Percentiles rank a stretch among this genome's conserved stretches.
phyloP scores from a whole-genome alignment of 2,888 invertebrate species.

The Panopea generosa region DNA sequence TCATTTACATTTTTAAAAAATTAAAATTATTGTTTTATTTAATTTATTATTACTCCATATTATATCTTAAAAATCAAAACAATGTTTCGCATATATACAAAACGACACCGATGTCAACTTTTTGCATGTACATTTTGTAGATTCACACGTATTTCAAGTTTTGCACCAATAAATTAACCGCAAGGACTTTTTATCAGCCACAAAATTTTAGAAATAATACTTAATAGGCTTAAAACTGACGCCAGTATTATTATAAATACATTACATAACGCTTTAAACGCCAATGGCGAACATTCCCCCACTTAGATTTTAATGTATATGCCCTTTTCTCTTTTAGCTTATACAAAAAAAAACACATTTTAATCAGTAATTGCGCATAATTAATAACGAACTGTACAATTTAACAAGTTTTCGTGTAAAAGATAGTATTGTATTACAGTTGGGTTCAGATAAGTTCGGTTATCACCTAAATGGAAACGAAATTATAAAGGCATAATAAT shows the following conservation, averaged over 20 bases:
- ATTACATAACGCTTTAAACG: constrained; percentile 41
- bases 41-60: too few relatives aligned
- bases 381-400: too few relatives aligned
- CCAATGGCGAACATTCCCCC: constrained; percentile 13
- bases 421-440: background rate
- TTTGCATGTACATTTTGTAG: too few relatives aligned
- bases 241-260: constrained; percentile 40
- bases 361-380: background rate
- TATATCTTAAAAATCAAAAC: too few relatives aligned
- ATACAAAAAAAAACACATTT: background rate
- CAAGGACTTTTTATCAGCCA: background rate
- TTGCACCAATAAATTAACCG: too few relatives aligned
- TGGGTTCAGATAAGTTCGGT: constrained; percentile 21
- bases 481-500: constrained; percentile 9
- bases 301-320: constrained; percentile 15
- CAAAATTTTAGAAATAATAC: background rate
- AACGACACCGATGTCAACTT: too few relatives aligned
- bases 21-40: too few relatives aligned
- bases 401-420: too few relatives aligned
- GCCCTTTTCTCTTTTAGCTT: constrained; percentile 1
- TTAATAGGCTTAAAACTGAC: background rate
- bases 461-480: constrained; percentile 4
- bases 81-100: too few relatives aligned
- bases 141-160: too few relatives aligned
- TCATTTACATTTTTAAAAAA: too few relatives aligned